Evolutionary conservation across 1,140 invertebrate genomes (phyloP), one percentile per base, ranked within the genome.

Genomic region (Triops longicaudatus): DNA sequence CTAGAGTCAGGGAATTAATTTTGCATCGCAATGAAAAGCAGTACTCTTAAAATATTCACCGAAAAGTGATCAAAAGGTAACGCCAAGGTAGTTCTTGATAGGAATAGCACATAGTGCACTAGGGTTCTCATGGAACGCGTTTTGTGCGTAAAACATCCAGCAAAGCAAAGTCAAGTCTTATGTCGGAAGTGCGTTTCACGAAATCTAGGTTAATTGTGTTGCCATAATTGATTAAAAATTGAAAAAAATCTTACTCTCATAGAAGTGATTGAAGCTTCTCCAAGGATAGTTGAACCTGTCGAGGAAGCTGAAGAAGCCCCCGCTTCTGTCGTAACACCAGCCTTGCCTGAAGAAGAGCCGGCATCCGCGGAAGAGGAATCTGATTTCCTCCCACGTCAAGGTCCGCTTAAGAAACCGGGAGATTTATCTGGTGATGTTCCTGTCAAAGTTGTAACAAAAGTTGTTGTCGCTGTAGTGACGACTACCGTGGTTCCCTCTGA

Each of bases 361-460:
- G 41, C 37, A n/a, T 6, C 26, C 37, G 74, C 14, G 37, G 27
- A 31, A 75, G 74, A 75, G 37, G 74, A 75, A 26, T 41, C 37
- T 3, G 26, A 43, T 26, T 41, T 26, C 11, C 26, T 26, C 22
- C 37, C 37, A 26, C n/a, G 44, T 14, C 22, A 17, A n/a, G 76
- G 42, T 6, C 31, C 76, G 27, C 31, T 71, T 11, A 43, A 28
- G 14, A 43, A 71, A 9, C 44, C 22, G 28, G 44, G 31, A 3
- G 72, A 77, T 12, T 28, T 41, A 14, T 41, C 72, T 37, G 1
- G 73, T n/a, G 26, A n/a, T 1, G 26, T 27, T 26, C 26, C 72
- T 11, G 76, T 72, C 43, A 73, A 73, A 26, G 72, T 73, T 26
- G 76, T 73, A 6, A 37, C 26, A 37, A 73, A 22, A 26, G 42